Conservation (phyloP, 2,797 vertebrate species). For the Chiroxiphia lanceolata region DNA sequence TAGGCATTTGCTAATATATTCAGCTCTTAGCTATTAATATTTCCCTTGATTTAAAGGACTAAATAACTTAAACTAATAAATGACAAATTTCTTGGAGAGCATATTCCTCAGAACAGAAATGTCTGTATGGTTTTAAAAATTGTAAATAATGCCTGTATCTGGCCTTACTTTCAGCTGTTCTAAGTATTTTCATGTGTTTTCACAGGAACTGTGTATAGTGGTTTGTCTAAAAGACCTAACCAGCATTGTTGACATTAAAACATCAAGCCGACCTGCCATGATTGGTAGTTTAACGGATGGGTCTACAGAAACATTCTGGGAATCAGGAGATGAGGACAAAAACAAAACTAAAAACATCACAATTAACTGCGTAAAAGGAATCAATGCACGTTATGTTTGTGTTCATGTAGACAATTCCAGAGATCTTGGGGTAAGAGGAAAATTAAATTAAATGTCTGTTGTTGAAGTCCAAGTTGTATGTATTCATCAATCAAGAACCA, state of each 20-base stretch:
- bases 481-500: neutral
- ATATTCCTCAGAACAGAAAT: neutral
- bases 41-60: neutral
- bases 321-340: constrained; percentile 98
- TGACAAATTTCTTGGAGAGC: neutral
- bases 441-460: neutral
- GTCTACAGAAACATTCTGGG: constrained; percentile 99
- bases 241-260: constrained; percentile 96
- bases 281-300: constrained; percentile 99
- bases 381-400: constrained; percentile 91
- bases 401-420: constrained; percentile 98
- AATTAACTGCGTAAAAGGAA: constrained; percentile 97
- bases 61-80: neutral
- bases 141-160: neutral
- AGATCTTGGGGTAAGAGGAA: constrained; percentile 91
- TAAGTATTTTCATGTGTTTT: constrained; percentile 20
- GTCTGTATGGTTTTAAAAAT: neutral
- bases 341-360: constrained; percentile 99
- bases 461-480: neutral
- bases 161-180: neutral
- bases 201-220: constrained; percentile 92
- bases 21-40: neutral
- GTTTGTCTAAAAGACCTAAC: constrained; percentile 96
- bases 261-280: constrained; percentile 98
- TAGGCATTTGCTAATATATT: neutral